These are phyloP conservation scores for Pleuronectes platessa DNA, from an alignment of 2,113 vertebrate species.

Conservation along the genomic window DNA sequence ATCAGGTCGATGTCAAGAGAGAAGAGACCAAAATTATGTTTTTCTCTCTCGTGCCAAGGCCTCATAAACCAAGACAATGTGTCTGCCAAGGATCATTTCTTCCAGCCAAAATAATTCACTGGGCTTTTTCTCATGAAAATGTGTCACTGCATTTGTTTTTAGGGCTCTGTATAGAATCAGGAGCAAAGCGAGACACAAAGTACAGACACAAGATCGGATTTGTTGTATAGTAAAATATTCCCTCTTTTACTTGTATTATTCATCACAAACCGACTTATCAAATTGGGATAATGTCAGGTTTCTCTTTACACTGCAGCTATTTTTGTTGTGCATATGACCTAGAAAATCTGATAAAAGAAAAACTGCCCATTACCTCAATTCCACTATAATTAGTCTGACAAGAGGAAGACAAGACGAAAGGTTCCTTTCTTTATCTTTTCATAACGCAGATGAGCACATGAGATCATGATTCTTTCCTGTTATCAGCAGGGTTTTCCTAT, in stretches of 20 bases:
- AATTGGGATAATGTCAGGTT: background rate
- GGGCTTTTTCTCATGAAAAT: slow-evolving; percentile 25
- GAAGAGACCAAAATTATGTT: slow-evolving; percentile 39
- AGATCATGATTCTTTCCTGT: no score
- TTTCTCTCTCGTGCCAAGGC: slow-evolving; percentile 34
- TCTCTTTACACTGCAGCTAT: background rate
- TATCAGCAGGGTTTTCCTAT: background rate
- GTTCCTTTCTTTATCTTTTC: background rate
- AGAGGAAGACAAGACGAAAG: background rate
- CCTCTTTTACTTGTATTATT: background rate
- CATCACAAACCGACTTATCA: background rate
- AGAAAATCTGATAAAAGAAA: background rate
- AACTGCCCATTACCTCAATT: background rate
- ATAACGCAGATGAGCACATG: no score
- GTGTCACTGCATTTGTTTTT: slow-evolving; percentile 52
- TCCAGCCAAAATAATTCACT: slow-evolving; percentile 46
- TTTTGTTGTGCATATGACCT: slow-evolving; percentile 11
- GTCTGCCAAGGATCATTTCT: slow-evolving; percentile 53
- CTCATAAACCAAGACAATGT: slow-evolving; percentile 41
- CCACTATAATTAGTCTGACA: background rate
- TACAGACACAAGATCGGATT: slow-evolving; percentile 16
- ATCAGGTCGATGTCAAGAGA: slow-evolving; percentile 37
- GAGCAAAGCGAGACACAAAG: background rate
- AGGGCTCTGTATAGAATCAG: background rate
- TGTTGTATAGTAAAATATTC: slow-evolving; percentile 7